Percentiles rank a stretch among this genome's conserved stretches.
phyloP scores from a whole-genome alignment of 1,140 invertebrate species.

The Euura saliciscinereae region DNA sequence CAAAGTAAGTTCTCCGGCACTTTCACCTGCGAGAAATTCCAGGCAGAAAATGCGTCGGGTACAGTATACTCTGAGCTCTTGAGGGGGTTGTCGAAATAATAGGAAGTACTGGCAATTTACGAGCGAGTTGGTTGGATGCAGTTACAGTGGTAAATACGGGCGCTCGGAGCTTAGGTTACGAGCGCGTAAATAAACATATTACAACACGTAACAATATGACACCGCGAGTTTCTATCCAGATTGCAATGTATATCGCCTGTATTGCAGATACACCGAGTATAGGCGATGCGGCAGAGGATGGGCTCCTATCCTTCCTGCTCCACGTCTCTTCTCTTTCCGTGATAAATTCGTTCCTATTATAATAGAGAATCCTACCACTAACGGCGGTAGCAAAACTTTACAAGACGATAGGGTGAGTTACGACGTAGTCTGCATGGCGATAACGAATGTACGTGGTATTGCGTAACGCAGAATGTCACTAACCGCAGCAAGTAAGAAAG shows the following conservation, averaged over 20 bases:
- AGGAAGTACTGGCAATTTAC: too few species aligned
- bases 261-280: neutral
- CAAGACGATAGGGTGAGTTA: slow-evolving; percentile 5
- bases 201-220: neutral
- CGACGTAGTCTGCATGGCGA: neutral
- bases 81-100: too few species aligned
- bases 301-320: neutral
- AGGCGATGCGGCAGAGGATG: neutral
- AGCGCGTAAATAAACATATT: neutral
- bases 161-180: neutral
- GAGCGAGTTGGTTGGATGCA: too few species aligned
- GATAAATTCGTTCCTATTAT: slow-evolving; percentile 7
- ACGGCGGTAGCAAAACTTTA: slow-evolving; percentile 6
- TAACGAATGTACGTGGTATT: slow-evolving; percentile 3
- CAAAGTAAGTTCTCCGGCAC: too few species aligned
- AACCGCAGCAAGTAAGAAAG: neutral
- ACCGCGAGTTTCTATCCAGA: neutral
- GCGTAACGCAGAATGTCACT: neutral
- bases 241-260: neutral
- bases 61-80: too few species aligned
- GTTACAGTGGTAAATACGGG: neutral
- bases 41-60: too few species aligned
- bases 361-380: neutral
- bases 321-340: neutral
- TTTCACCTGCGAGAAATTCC: too few species aligned